A percentile compares a stretch with the other conserved stretches of the same genome.
Conservation (phyloP, 2,113 vertebrate genomes). For the Brachypodius melanocephalos region DNA sequence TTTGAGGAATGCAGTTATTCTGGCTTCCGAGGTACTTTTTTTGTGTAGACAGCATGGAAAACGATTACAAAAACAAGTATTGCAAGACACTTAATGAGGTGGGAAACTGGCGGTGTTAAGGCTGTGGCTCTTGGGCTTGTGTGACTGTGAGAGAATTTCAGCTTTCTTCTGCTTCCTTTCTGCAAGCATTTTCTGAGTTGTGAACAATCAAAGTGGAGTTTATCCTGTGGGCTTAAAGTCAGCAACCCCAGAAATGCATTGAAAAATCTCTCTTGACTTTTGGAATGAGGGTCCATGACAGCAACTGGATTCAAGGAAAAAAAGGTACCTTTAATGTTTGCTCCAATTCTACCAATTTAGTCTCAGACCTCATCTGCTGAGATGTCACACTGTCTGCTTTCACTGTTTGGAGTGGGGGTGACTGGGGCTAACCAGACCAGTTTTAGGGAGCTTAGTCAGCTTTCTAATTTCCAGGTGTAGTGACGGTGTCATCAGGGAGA, state of each 20-base stretch:
- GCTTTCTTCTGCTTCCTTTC: not conserved
- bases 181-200: not conserved
- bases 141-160: not conserved
- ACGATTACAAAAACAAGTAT: constrained; percentile 51
- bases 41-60: constrained; percentile 49
- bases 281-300: not conserved
- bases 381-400: not conserved
- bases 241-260: not conserved
- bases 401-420: rapidly evolving
- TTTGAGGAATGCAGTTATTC: constrained; percentile 45
- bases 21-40: constrained; percentile 15
- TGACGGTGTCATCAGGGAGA: not conserved
- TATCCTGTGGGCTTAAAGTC: not conserved
- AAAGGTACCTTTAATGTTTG: not conserved
- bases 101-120: not conserved
- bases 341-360: not conserved
- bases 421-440: not conserved
- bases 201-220: not conserved
- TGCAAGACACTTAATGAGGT: constrained; percentile 50
- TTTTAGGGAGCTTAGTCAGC: not conserved
- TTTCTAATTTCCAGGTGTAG: constrained; percentile 1
- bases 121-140: not conserved
- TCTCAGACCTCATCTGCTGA: not conserved
- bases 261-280: not conserved
- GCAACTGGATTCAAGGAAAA: rapidly evolving